Evolutionary conservation across 1,140 invertebrate genomes (phyloP).

Genomic region (Dolichoris vasculosae): DNA sequence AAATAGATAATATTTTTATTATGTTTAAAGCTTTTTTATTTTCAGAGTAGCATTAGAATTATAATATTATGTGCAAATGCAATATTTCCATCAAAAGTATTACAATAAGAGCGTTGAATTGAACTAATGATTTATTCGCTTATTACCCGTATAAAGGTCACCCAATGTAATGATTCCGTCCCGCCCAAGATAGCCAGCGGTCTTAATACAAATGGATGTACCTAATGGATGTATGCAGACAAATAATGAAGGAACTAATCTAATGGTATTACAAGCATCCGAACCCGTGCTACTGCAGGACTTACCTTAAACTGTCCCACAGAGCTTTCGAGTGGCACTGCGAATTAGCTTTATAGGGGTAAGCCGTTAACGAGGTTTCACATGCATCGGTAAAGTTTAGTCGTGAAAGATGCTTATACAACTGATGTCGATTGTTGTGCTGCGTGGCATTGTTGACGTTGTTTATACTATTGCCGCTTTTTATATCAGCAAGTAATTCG

Average conservation of each 20-base stretch:
- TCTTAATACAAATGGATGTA: neutral
- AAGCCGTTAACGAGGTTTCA: conserved; percentile 40
- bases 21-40: no score
- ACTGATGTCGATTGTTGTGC: conserved; percentile 40
- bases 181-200: neutral
- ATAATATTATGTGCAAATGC: no score
- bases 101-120: neutral
- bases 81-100: neutral
- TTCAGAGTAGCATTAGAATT: no score
- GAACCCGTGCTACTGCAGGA: conserved; percentile 21
- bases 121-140: neutral
- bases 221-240: neutral
- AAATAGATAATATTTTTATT: no score
- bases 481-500: conserved; percentile 40
- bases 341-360: conserved; percentile 31
- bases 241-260: neutral
- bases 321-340: conserved; percentile 38
- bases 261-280: conserved; percentile 23
- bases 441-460: conserved; percentile 25
- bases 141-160: neutral
- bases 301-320: conserved; percentile 53
- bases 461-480: conserved; percentile 25
- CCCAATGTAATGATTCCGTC: neutral
- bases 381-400: conserved; percentile 41
- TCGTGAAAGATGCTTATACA: conserved; percentile 32